Conservation (phyloP, 2,113 vertebrate genomes). For the Oryzias javanicus region DNA sequence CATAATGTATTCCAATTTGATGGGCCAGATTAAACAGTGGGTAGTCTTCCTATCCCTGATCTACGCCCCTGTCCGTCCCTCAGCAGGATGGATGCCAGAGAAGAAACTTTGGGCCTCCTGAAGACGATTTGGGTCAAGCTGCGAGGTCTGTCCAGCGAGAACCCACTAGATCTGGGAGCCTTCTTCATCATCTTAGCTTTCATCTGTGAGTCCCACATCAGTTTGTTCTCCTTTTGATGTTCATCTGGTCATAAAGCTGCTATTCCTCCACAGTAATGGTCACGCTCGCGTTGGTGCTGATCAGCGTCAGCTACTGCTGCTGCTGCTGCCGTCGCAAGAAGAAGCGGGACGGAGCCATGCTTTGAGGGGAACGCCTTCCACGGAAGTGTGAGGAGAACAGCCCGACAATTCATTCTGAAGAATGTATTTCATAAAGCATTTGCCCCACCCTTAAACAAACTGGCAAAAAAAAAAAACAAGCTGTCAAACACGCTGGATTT, state of each 20-base stretch:
- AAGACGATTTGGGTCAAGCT: slow-evolving; percentile 83
- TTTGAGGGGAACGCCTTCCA: slow-evolving; percentile 30
- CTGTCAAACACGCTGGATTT: slow-evolving; percentile 36
- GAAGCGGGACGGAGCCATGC: slow-evolving; percentile 1
- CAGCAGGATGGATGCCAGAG: slow-evolving; percentile 66
- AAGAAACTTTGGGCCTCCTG: slow-evolving; percentile 75
- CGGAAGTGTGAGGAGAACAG: not conserved
- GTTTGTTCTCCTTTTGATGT: not conserved
- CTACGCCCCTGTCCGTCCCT: no score
- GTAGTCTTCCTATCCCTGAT: no score
- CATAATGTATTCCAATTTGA: no score
- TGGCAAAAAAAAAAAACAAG: slow-evolving; percentile 12
- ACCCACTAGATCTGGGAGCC: slow-evolving; percentile 78
- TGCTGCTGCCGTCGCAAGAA: slow-evolving; percentile 56
- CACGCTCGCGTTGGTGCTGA: slow-evolving; percentile 41
- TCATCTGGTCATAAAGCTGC: not conserved
- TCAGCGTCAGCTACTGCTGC: slow-evolving; percentile 57
- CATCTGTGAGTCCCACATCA: slow-evolving; percentile 78
- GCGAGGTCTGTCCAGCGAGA: slow-evolving; percentile 79
- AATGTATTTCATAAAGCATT: not conserved
- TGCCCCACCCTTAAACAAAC: slow-evolving; percentile 16
- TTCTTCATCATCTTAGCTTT: slow-evolving; percentile 87
- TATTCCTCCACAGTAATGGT: slow-evolving; percentile 58
- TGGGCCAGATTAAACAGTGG: no score
- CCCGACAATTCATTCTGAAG: not conserved